A percentile compares a stretch with the other conserved stretches of the same genome.
These are phyloP conservation scores for Bagarius yarrelli DNA, from an alignment of 2,113 vertebrate genomes.

Conservation along the genomic window DNA sequence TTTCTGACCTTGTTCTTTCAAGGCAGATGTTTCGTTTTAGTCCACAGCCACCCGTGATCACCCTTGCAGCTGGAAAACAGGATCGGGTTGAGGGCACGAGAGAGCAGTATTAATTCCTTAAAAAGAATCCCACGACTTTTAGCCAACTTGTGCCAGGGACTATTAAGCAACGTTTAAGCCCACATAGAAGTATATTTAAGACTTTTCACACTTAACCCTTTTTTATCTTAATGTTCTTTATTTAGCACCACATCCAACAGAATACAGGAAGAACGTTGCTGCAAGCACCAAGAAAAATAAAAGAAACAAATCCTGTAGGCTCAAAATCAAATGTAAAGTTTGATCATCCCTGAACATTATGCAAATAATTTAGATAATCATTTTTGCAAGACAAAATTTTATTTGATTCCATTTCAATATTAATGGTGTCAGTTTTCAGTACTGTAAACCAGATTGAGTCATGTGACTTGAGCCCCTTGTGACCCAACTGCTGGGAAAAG, in stretches of 20 bases:
- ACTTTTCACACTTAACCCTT: not conserved
- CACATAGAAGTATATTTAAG: not conserved
- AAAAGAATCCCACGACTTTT: conserved; percentile 22
- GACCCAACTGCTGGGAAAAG: conserved; percentile 48
- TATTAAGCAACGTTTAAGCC: not conserved
- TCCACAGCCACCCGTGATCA: conserved; percentile 16
- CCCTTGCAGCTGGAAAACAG: conserved; percentile 37
- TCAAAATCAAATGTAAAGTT: not conserved
- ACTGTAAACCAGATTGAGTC: not conserved
- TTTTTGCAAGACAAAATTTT: not conserved
- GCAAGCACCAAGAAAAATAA: not conserved
- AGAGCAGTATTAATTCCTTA: conserved; percentile 18
- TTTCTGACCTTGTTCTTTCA: conserved; percentile 4
- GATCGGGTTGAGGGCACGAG: conserved; percentile 22
- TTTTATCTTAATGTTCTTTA: not conserved
- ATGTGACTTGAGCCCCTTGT: conserved; percentile 41
- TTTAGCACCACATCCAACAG: not conserved
- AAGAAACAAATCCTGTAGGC: no score
- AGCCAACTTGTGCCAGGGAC: not conserved
- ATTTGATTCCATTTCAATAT: not conserved
- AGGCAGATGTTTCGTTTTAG: conserved; percentile 26
- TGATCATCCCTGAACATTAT: not conserved
- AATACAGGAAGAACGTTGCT: not conserved
- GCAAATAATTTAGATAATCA: not conserved
- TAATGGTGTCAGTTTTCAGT: conserved; percentile 30